Evolutionary conservation across 2,797 vertebrate genomes (phyloP).

Genomic region (Sebastes kiyomatsui): DNA sequence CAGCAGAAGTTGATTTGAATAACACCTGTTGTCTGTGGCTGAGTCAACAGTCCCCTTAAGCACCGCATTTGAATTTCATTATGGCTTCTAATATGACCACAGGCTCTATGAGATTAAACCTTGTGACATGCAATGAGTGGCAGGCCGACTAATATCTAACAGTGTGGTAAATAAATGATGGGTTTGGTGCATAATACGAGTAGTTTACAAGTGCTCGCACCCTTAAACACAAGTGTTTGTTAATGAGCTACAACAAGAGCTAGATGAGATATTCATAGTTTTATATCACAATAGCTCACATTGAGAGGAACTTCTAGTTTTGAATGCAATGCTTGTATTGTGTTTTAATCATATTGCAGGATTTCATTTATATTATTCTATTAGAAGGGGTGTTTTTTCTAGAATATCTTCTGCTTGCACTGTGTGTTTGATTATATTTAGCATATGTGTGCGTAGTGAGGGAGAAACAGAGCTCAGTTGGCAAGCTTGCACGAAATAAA

Average conservation of each 20-base stretch:
- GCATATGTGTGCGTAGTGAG: constrained; percentile 11
- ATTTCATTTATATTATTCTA: not conserved
- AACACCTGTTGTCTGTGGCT: constrained; percentile 67
- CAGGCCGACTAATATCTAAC: not conserved
- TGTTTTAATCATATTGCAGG: not conserved
- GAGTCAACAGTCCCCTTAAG: constrained; percentile 61
- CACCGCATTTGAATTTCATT: constrained; percentile 60
- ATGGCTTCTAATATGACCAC: constrained; percentile 22
- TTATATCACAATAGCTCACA: not conserved
- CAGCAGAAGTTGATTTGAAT: constrained; percentile 64
- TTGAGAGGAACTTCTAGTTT: not conserved
- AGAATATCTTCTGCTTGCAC: not conserved
- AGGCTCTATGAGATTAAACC: constrained; percentile 41
- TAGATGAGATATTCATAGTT: not conserved
- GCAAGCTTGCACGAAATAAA: constrained; percentile 33
- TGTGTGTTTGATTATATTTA: constrained; percentile 37
- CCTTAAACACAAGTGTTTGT: not conserved
- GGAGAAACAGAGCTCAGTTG: constrained; percentile 32
- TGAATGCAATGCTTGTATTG: not conserved
- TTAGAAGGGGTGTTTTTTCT: not conserved
- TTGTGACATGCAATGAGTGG: constrained; percentile 18
- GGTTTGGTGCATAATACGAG: not conserved
- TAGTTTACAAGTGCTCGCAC: not conserved
- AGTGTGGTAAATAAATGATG: not conserved
- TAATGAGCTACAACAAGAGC: not conserved